These are phyloP conservation scores for Stegodyphus dumicola DNA, from an alignment of 1,140 invertebrate species.

Conservation along the genomic window DNA sequence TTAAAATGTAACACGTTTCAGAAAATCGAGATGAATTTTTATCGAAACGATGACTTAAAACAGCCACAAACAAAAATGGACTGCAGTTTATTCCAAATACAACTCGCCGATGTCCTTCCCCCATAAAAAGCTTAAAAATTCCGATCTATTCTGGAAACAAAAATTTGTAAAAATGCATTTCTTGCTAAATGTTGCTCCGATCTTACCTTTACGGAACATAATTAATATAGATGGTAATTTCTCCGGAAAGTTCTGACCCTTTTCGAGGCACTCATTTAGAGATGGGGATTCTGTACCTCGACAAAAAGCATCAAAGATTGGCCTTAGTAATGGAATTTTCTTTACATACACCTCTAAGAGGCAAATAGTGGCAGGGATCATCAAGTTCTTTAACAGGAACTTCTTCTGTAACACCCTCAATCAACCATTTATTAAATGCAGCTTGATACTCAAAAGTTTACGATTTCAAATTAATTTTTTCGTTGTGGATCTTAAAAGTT, in stretches of 20 bases:
- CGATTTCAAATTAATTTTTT: no score
- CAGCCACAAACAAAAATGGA: slow-evolving; percentile 4
- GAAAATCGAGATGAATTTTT: neutral
- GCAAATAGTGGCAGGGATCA: no score
- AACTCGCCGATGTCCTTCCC: neutral
- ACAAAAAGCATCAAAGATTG: no score
- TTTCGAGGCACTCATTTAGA: slow-evolving; percentile 3
- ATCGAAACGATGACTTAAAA: neutral
- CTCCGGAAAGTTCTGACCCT: neutral
- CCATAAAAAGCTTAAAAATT: neutral
- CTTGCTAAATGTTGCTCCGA: neutral
- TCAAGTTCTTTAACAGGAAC: no score
- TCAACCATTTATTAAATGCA: no score
- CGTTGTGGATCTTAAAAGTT: no score
- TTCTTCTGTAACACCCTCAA: no score
- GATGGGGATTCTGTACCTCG: neutral
- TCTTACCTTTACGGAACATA: neutral
- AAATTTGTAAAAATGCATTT: slow-evolving; percentile 7
- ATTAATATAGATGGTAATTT: neutral
- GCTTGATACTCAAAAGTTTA: no score
- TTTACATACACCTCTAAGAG: no score
- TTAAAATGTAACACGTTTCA: neutral
- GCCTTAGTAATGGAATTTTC: no score
- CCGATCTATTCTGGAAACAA: neutral
- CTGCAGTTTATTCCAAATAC: slow-evolving; percentile 6